These are phyloP conservation scores for Mormyrus proboscirostris DNA, from an alignment of 2,797 vertebrate species.

Conservation along the genomic window DNA sequence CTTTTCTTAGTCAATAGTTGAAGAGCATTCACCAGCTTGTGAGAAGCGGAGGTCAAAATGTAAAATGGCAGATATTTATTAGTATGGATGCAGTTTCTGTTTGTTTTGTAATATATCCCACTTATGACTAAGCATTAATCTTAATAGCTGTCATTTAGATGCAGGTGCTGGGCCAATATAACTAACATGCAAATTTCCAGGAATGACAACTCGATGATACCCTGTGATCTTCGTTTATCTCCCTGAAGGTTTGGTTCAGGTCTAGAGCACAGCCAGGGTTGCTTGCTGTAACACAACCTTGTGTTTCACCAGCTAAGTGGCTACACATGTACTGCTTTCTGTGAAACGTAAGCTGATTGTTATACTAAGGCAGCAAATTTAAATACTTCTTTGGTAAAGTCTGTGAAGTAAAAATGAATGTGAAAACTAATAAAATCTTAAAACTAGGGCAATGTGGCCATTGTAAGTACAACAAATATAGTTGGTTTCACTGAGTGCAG, in stretches of 20 bases:
- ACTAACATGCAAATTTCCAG: background rate
- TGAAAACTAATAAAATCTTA: background rate
- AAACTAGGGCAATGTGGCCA: background rate
- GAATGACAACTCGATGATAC: conserved; percentile 20
- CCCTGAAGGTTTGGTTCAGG: conserved; percentile 40
- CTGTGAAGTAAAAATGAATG: background rate
- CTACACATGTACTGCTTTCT: conserved; percentile 71
- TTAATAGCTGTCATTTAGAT: background rate
- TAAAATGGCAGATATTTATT: background rate
- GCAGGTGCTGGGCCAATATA: background rate
- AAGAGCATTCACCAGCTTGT: background rate
- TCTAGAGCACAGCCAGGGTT: conserved; percentile 31
- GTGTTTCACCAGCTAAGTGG: conserved; percentile 27
- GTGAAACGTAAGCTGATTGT: conserved; percentile 79
- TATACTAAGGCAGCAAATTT: conserved; percentile 61
- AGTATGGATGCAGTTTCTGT: background rate
- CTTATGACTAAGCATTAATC: background rate
- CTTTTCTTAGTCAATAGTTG: background rate
- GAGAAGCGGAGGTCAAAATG: background rate
- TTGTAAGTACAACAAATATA: background rate
- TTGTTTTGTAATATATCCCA: background rate
- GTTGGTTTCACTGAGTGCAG: background rate
- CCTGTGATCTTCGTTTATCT: conserved; percentile 45
- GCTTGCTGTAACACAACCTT: background rate
- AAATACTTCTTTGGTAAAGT: conserved; percentile 5